Conservation (phyloP, 2,888 invertebrate species). For the Leistus spinibarbis region DNA sequence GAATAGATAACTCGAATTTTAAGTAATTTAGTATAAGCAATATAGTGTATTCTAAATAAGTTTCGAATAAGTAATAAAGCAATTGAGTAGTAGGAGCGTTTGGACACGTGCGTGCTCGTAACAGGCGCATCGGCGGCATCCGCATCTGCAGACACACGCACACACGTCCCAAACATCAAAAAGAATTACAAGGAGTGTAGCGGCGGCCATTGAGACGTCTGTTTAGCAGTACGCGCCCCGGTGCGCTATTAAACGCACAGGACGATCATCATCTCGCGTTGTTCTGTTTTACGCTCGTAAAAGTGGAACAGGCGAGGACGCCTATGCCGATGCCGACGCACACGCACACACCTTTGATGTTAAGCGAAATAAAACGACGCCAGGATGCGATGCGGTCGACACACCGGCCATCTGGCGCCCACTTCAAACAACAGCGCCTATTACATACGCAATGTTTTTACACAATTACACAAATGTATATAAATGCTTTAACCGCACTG, state of each 20-base stretch:
- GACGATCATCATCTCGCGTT: background rate
- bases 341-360: conserved; percentile 9
- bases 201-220: background rate
- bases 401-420: conserved; percentile 6
- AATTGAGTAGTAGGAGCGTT: background rate
- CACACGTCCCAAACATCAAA: background rate
- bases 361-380: background rate
- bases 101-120: background rate
- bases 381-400: background rate
- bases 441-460: too few relatives aligned
- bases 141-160: background rate
- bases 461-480: background rate
- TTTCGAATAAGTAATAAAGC: background rate
- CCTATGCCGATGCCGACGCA: background rate
- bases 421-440: conserved; percentile 2
- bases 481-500: background rate
- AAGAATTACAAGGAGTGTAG: background rate
- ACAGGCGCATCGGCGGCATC: background rate
- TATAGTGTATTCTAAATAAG: background rate
- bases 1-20: too few relatives aligned
- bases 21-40: too few relatives aligned
- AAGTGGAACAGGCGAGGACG: background rate
- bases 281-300: conserved; percentile 8
- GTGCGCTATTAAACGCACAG: conserved; percentile 4
- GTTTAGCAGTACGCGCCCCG: background rate